phyloP scores from a whole-genome alignment of 2,888 invertebrate genomes.

The Charanyca ferruginea region DNA sequence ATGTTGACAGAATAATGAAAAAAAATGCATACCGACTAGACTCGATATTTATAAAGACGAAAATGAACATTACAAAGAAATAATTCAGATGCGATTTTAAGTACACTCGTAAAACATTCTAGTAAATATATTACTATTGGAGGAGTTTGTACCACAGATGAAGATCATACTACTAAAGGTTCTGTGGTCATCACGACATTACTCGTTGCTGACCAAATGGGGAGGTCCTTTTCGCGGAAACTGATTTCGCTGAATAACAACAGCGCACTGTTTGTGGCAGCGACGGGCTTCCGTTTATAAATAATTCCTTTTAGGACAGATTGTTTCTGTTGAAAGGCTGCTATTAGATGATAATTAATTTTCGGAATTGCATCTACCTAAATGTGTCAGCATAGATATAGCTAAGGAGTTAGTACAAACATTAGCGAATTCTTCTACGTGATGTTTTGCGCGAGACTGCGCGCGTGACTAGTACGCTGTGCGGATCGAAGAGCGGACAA shows the following conservation, averaged over 20 bases:
- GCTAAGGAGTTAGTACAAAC: constrained; percentile 16
- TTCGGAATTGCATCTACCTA: constrained; percentile 25
- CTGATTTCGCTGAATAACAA: constrained; percentile 76
- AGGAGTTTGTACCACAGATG: constrained; percentile 13
- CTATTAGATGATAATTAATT: constrained; percentile 42
- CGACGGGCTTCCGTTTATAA: constrained; percentile 65
- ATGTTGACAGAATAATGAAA: constrained; percentile 60
- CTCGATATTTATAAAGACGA: constrained; percentile 55
- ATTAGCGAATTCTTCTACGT: constrained; percentile 41
- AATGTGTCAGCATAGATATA: constrained; percentile 2
- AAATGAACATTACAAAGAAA: constrained; percentile 33
- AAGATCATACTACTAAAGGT: neutral
- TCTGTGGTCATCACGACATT: constrained; percentile 33
- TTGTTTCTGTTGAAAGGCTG: constrained; percentile 55
- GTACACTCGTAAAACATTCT: constrained; percentile 3
- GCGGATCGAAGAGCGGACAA: constrained; percentile 71
- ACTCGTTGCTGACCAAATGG: constrained; percentile 68
- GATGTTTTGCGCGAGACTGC: constrained; percentile 61
- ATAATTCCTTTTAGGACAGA: constrained; percentile 59
- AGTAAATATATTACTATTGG: constrained; percentile 20
- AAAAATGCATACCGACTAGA: constrained; percentile 54
- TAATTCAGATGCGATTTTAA: constrained; percentile 31
- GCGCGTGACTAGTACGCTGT: constrained; percentile 68
- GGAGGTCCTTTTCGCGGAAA: constrained; percentile 73
- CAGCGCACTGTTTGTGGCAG: constrained; percentile 67